phyloP scores from a whole-genome alignment of 2,888 invertebrate genomes.

The Polydrusus cervinus region DNA sequence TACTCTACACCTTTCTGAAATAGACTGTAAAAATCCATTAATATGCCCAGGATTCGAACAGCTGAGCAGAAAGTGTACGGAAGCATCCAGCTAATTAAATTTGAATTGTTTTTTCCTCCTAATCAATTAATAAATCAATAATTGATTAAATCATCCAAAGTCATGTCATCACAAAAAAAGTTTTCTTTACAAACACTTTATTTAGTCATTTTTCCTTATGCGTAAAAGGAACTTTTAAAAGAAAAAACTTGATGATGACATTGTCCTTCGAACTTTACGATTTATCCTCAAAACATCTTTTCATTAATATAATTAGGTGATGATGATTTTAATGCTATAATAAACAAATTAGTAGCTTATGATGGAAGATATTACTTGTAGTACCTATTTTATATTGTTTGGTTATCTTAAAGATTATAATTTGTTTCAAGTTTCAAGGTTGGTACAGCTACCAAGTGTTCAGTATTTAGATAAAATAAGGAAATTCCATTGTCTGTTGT shows the following conservation, averaged over 20 bases:
- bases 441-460: no score
- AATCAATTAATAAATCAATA: no score
- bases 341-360: not conserved
- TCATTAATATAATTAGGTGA: not conserved
- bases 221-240: not conserved
- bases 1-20: no score
- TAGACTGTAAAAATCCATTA: no score
- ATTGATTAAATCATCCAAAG: no score
- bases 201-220: not conserved
- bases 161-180: not conserved
- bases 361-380: not conserved
- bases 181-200: not conserved
- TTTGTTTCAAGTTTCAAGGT: not conserved
- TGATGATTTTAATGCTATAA: not conserved
- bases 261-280: not conserved
- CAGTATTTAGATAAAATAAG: no score
- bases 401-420: slow-evolving; percentile 1
- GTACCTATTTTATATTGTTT: not conserved
- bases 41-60: no score
- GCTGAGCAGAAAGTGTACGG: no score
- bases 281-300: not conserved
- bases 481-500: no score
- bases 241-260: not conserved
- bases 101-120: no score
- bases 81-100: no score